These are phyloP conservation scores for Leptinotarsa texana DNA, from an alignment of 1,140 invertebrate genomes.

Conservation along the genomic window DNA sequence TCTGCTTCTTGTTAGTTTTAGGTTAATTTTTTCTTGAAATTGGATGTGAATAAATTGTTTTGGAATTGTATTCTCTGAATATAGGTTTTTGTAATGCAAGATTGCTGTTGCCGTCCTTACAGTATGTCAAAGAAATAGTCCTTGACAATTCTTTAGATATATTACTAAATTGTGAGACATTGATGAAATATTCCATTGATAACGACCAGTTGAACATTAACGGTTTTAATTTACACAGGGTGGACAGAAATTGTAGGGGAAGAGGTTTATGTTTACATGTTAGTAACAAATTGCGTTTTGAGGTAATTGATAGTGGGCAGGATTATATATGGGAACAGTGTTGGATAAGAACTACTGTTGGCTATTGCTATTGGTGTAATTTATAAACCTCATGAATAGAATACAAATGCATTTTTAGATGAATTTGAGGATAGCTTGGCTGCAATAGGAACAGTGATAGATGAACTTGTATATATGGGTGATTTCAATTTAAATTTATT, in stretches of 20 bases:
- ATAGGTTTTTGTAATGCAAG: conserved; percentile 15
- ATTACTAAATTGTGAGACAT: conserved; percentile 19
- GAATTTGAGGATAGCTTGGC: background rate
- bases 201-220: conserved; percentile 10
- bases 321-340: conserved; percentile 11
- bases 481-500: conserved; percentile 17
- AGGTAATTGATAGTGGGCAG: conserved; percentile 16
- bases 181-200: conserved; percentile 19
- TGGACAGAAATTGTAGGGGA: conserved; percentile 13
- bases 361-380: conserved; percentile 13
- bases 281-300: conserved; percentile 12
- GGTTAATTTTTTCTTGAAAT: background rate
- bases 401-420: conserved; percentile 12
- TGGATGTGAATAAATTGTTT: conserved; percentile 5
- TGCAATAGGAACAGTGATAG: background rate
- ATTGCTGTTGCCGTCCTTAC: conserved; percentile 13
- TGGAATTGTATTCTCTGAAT: conserved; percentile 5
- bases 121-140: conserved; percentile 16
- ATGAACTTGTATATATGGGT: conserved; percentile 15
- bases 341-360: conserved; percentile 13
- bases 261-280: conserved; percentile 12
- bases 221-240: conserved; percentile 14
- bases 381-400: conserved; percentile 24
- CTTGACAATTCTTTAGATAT: conserved; percentile 14
- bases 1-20: background rate